These are phyloP conservation scores for Aphodius granarius DNA, from an alignment of 2,888 invertebrate genomes.

Conservation along the genomic window DNA sequence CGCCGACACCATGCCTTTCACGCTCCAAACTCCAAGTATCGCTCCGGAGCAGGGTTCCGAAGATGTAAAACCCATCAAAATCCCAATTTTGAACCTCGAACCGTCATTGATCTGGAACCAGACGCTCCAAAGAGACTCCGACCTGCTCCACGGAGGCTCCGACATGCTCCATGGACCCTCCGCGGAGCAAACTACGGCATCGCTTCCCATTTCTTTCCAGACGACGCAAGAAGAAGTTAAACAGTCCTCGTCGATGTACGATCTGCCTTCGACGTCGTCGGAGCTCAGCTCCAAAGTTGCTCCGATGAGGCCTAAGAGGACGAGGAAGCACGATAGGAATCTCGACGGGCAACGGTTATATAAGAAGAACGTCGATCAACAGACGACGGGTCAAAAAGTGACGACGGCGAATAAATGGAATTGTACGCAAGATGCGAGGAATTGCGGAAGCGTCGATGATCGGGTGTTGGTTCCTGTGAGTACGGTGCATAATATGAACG, in stretches of 20 bases:
- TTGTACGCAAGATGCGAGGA: constrained; percentile 25
- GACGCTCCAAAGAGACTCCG: constrained; percentile 22
- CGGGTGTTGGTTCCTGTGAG: constrained; percentile 44
- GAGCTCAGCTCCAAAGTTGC: constrained; percentile 37
- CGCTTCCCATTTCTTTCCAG: constrained; percentile 24
- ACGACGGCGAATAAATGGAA: constrained; percentile 18
- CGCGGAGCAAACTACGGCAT: constrained; percentile 15
- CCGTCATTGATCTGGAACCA: constrained; percentile 37
- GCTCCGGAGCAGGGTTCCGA: neutral
- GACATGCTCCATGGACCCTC: constrained; percentile 7
- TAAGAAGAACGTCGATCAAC: constrained; percentile 38
- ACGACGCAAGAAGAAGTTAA: constrained; percentile 19
- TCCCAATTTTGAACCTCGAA: constrained; percentile 20
- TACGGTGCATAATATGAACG: constrained; percentile 47
- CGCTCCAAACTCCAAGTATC: constrained; percentile 29
- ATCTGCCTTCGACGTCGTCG: constrained; percentile 42
- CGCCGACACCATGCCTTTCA: constrained; percentile 44
- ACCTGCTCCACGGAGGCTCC: constrained; percentile 21
- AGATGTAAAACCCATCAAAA: constrained; percentile 2
- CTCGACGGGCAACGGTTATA: constrained; percentile 37
- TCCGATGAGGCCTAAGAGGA: constrained; percentile 50
- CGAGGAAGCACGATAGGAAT: constrained; percentile 49
- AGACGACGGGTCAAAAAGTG: constrained; percentile 16
- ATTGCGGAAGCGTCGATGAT: constrained; percentile 19
- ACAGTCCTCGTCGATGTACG: constrained; percentile 33